Percentiles rank a stretch among this genome's conserved stretches.
Conservation (phyloP, 2,888 invertebrate genomes). For the Chouioia cunea region DNA sequence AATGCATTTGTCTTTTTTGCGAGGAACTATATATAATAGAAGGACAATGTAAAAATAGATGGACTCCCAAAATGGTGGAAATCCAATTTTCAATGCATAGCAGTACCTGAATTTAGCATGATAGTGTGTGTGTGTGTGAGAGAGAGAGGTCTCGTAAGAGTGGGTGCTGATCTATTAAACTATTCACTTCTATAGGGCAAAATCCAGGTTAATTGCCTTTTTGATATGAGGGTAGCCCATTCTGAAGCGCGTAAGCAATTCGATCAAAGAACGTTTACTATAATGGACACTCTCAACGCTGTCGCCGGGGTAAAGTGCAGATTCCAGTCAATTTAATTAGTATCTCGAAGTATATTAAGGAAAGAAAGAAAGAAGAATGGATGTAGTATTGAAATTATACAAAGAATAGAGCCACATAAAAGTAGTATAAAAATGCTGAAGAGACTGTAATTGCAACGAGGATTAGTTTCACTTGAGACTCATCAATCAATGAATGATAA, state of each 20-base stretch:
- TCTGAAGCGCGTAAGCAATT: background rate
- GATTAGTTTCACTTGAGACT: too few relatives aligned
- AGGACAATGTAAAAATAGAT: slow-evolving; percentile 25
- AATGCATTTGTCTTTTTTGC: too few relatives aligned
- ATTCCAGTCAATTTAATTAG: too few relatives aligned
- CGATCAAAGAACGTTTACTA: slow-evolving; percentile 21
- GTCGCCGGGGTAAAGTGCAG: too few relatives aligned
- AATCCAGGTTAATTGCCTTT: slow-evolving; percentile 46
- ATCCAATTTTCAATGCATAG: slow-evolving; percentile 37
- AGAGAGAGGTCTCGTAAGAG: slow-evolving; percentile 10
- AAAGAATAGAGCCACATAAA: too few relatives aligned
- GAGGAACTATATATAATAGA: too few relatives aligned
- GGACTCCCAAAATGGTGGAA: slow-evolving; percentile 18
- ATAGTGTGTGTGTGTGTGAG: slow-evolving; percentile 11
- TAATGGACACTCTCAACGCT: background rate
- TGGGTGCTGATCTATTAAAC: slow-evolving; percentile 36
- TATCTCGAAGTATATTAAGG: too few relatives aligned
- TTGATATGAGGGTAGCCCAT: slow-evolving; percentile 16
- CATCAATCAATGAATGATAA: too few relatives aligned
- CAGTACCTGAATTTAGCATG: slow-evolving; percentile 33
- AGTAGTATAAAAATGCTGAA: too few relatives aligned
- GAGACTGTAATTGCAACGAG: too few relatives aligned
- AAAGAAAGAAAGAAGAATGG: too few relatives aligned
- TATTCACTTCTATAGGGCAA: slow-evolving; percentile 34
- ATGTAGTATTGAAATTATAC: too few relatives aligned